Percentiles rank a stretch among this genome's conserved stretches.
These are phyloP conservation scores for Propithecus coquereli DNA, from an alignment of 2,113 vertebrate species.

Conservation along the genomic window DNA sequence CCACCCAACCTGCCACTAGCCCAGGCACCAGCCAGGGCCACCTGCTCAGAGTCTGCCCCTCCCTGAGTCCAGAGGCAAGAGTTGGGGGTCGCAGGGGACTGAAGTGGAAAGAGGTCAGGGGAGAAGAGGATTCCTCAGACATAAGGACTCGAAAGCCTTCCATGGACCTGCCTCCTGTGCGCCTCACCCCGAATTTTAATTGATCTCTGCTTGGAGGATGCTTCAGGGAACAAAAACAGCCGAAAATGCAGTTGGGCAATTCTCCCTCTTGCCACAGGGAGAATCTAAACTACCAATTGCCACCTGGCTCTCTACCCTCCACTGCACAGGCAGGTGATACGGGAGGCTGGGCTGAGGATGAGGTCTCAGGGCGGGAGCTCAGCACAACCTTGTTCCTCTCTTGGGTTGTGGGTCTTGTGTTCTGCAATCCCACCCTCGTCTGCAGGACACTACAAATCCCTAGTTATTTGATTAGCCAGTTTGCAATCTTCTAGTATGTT, in stretches of 20 bases:
- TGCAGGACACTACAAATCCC: background rate
- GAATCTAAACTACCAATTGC: background rate
- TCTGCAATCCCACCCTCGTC: background rate
- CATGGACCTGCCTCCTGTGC: background rate
- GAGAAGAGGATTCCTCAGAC: background rate
- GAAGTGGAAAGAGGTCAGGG: background rate
- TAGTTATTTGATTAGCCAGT: background rate
- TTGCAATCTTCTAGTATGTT: background rate
- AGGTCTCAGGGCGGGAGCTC: background rate
- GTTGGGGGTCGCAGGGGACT: background rate
- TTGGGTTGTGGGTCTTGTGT: background rate
- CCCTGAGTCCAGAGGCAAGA: constrained; percentile 49
- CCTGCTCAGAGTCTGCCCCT: constrained; percentile 64
- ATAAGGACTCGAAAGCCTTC: background rate
- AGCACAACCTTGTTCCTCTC: background rate
- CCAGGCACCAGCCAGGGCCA: constrained; percentile 55
- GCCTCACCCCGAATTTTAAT: background rate
- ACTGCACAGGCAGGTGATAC: background rate
- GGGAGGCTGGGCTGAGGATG: background rate
- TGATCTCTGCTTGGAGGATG: constrained; percentile 27
- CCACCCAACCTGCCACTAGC: constrained; percentile 48
- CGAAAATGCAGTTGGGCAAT: background rate
- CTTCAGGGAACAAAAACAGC: constrained; percentile 34
- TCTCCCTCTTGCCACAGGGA: background rate
- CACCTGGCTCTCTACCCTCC: background rate